phyloP scores from a whole-genome alignment of 1,140 invertebrate species.

The Heliconius hewitsoni region DNA sequence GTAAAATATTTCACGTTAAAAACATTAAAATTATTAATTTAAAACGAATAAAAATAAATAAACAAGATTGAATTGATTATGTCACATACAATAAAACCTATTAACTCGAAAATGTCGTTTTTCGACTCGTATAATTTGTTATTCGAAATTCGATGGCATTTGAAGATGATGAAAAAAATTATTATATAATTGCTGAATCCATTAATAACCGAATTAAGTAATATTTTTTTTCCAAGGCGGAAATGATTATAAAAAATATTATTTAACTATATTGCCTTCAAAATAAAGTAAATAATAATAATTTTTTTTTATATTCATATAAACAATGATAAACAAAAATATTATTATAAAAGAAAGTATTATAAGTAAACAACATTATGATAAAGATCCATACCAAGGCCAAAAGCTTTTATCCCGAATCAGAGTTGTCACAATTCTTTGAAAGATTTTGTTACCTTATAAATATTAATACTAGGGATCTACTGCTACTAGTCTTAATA shows the following conservation, averaged over 20 bases:
- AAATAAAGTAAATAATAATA: too few species aligned
- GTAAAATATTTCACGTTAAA: too few species aligned
- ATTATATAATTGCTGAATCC: too few species aligned
- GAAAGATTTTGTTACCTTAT: background rate
- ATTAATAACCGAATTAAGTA: too few species aligned
- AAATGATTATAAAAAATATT: too few species aligned
- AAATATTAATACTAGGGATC: background rate
- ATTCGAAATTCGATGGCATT: background rate
- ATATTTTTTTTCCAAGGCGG: too few species aligned
- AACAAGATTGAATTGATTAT: background rate
- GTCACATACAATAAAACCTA: background rate
- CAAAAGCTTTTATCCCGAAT: constrained; percentile 4
- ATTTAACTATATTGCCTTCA: too few species aligned
- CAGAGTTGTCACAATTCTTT: background rate
- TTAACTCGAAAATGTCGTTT: background rate
- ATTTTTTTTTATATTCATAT: background rate
- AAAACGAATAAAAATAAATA: background rate
- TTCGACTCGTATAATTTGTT: background rate
- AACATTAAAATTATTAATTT: background rate
- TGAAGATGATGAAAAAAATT: background rate
- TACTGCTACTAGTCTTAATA: background rate
- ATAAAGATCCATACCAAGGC: background rate
- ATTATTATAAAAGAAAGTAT: background rate
- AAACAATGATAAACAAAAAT: background rate
- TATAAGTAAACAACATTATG: background rate